These are phyloP conservation scores for Loris lydekkerianus DNA, from an alignment of 2,797 vertebrate species.

Conservation along the genomic window DNA sequence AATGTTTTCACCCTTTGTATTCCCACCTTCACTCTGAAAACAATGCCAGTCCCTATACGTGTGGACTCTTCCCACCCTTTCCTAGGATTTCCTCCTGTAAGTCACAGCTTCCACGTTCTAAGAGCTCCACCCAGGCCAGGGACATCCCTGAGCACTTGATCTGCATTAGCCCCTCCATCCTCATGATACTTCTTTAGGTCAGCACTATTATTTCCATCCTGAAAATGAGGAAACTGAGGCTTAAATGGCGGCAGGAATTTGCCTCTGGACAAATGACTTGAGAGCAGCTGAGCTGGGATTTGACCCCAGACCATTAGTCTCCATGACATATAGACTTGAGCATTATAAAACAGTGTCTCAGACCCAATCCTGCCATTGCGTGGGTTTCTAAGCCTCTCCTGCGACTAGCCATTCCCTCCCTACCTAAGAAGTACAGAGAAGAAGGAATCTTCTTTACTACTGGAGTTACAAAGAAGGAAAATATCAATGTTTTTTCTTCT, in stretches of 20 bases:
- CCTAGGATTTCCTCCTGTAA: background rate
- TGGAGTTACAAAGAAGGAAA: fast-evolving
- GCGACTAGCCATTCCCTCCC: background rate
- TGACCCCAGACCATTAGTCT: no score
- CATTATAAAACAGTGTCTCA: fast-evolving
- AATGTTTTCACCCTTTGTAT: background rate
- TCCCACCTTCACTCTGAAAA: background rate
- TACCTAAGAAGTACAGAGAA: background rate
- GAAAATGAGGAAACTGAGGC: constrained; percentile 11
- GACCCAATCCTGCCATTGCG: background rate
- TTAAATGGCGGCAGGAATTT: background rate
- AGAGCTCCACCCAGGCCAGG: background rate
- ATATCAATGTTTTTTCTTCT: background rate
- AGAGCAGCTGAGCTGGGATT: background rate
- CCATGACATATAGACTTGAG: fast-evolving
- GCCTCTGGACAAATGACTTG: background rate
- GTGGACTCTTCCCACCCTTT: background rate
- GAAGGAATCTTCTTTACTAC: background rate
- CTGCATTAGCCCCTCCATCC: background rate
- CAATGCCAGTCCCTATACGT: background rate
- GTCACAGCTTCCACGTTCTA: background rate
- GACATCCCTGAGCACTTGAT: background rate
- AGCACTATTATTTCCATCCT: background rate
- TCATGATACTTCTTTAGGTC: background rate
- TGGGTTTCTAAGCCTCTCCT: no score